Percentiles rank a stretch among this genome's conserved stretches.
phyloP scores from a whole-genome alignment of 2,797 vertebrate species.

The Odontamblyopus lacepedii region DNA sequence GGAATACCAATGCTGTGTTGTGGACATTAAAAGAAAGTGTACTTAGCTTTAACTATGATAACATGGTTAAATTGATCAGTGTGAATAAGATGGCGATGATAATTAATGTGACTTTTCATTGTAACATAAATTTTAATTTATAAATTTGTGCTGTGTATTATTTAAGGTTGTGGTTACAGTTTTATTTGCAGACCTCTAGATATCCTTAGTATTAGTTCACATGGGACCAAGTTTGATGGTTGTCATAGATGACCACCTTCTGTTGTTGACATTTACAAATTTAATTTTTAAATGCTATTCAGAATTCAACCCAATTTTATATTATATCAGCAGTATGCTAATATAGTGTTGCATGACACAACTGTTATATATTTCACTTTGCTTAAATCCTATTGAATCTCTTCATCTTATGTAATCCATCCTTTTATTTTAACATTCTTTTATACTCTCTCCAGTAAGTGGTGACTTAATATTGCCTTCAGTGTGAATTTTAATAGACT shows the following conservation, averaged over 20 bases:
- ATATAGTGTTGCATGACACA: background rate
- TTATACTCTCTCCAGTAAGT: constrained; percentile 33
- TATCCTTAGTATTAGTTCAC: background rate
- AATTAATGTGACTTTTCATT: background rate
- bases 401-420: constrained; percentile 11
- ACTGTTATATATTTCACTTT: background rate
- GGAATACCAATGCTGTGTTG: background rate
- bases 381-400: constrained; percentile 2
- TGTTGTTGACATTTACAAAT: background rate
- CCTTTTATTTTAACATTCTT: constrained; percentile 26
- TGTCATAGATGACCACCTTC: background rate
- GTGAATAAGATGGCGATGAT: background rate
- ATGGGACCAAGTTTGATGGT: too few relatives aligned
- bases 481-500: constrained; percentile 72
- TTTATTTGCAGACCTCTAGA: background rate
- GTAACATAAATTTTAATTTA: background rate
- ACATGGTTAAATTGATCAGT: background rate
- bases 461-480: constrained; percentile 70
- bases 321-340: background rate
- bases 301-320: background rate
- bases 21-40: constrained; percentile 10
- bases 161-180: background rate
- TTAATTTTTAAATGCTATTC: background rate
- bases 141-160: background rate
- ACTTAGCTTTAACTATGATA: too few relatives aligned